Conservation (phyloP, 1,140 invertebrate genomes). For the Diprion similis region DNA sequence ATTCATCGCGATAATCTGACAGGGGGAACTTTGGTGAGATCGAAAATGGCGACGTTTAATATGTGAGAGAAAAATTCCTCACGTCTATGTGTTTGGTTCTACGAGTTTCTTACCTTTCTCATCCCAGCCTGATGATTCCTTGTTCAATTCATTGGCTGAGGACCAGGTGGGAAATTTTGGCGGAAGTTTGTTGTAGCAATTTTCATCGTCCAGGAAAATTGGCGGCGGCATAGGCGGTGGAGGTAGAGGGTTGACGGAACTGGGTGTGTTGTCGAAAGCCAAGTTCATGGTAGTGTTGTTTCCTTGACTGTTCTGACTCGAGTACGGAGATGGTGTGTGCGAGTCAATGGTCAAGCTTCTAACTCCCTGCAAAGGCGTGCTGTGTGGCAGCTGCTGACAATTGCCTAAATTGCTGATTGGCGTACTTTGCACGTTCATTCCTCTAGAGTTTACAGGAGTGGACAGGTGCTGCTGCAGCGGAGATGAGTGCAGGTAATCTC, state of each 20-base stretch:
- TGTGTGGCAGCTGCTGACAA: conserved; percentile 50
- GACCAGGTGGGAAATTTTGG: conserved; percentile 63
- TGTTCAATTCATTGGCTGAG: conserved; percentile 46
- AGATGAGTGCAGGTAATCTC: conserved; percentile 47
- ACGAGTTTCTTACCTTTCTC: conserved; percentile 45
- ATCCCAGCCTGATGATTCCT: conserved; percentile 51
- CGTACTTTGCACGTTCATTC: conserved; percentile 29
- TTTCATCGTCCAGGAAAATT: conserved; percentile 58
- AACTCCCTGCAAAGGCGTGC: conserved; percentile 10
- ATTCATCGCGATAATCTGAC: too few relatives aligned
- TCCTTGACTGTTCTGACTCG: conserved; percentile 56
- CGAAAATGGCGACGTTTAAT: too few relatives aligned
- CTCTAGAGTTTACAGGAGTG: conserved; percentile 44
- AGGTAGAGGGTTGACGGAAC: conserved; percentile 55
- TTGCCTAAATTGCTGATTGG: conserved; percentile 36
- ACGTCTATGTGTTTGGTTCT: too few relatives aligned
- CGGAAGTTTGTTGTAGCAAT: conserved; percentile 61
- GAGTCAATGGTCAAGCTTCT: conserved; percentile 37
- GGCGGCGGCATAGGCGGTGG: conserved; percentile 69
- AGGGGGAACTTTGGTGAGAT: too few relatives aligned
- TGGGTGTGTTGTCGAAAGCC: conserved; percentile 25
- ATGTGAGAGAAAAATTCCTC: too few relatives aligned
- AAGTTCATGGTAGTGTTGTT: conserved; percentile 46
- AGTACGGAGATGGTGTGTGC: conserved; percentile 50
- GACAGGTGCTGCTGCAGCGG: conserved; percentile 36